Conservation (phyloP, 2,797 vertebrate genomes). For the Odontamblyopus rebecca region DNA sequence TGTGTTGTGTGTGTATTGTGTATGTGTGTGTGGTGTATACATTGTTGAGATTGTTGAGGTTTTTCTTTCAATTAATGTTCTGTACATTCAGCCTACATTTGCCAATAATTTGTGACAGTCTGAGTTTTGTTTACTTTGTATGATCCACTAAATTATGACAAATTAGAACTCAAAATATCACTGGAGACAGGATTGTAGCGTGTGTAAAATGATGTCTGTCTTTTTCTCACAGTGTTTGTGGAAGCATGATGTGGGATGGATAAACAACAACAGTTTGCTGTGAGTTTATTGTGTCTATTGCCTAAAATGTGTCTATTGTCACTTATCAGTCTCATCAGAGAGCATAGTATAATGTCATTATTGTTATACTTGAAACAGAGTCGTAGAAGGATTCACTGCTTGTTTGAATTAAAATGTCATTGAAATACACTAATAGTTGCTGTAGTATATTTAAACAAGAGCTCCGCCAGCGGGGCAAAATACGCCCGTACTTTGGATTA, state of each 20-base stretch:
- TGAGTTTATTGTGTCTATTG: constrained; percentile 49
- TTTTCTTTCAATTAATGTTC: background rate
- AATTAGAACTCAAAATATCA: background rate
- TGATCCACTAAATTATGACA: background rate
- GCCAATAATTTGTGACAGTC: constrained; percentile 31
- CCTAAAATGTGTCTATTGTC: background rate
- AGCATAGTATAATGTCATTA: background rate
- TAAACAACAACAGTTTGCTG: constrained; percentile 69
- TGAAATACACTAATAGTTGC: background rate
- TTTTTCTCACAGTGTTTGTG: constrained; percentile 67
- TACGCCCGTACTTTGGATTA: too few species aligned
- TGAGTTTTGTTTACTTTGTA: background rate
- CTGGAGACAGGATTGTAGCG: background rate
- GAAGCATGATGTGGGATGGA: constrained; percentile 81
- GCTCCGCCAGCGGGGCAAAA: too few species aligned
- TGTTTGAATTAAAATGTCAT: background rate
- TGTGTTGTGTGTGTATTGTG: constrained; percentile 55
- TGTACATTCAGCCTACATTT: constrained; percentile 42
- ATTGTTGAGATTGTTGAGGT: constrained; percentile 40
- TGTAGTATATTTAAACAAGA: background rate
- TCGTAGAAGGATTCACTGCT: background rate
- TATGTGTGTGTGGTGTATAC: constrained; percentile 48
- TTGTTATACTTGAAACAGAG: background rate
- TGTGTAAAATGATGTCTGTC: background rate
- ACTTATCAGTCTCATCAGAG: background rate